Conservation (phyloP, 2,888 invertebrate genomes). For the Sarcophaga variegata region DNA sequence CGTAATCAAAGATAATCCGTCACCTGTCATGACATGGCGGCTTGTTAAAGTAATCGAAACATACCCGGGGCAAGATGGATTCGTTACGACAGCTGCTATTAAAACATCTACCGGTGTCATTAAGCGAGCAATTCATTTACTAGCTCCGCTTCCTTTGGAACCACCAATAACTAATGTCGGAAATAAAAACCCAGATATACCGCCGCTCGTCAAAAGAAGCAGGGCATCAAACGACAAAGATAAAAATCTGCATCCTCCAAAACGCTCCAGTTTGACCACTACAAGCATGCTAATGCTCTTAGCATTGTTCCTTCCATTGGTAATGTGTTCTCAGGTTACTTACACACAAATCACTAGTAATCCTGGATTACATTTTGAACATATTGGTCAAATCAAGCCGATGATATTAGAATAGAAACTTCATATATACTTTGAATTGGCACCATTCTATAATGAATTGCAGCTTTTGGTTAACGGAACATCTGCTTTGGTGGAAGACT, state of each 20-base stretch:
- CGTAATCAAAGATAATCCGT: not conserved
- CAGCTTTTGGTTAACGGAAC: too few relatives aligned
- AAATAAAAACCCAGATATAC: not conserved
- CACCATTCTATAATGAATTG: too few relatives aligned
- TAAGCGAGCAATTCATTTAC: conserved; percentile 6
- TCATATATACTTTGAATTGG: not conserved
- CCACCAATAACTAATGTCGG: not conserved
- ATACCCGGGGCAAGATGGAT: not conserved
- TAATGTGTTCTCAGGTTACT: too few relatives aligned
- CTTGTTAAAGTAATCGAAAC: not conserved
- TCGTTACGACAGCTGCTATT: not conserved
- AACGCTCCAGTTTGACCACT: too few relatives aligned
- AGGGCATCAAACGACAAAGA: too few relatives aligned
- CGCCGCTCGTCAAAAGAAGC: too few relatives aligned
- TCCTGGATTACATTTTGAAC: too few relatives aligned
- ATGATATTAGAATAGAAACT: not conserved
- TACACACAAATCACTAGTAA: too few relatives aligned
- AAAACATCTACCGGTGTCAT: conserved; percentile 7
- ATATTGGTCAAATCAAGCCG: not conserved
- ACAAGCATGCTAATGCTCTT: too few relatives aligned
- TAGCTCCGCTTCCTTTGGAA: not conserved
- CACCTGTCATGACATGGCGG: not conserved
- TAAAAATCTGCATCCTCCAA: too few relatives aligned
- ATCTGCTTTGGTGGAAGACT: not conserved
- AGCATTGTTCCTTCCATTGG: too few relatives aligned